Evolutionary conservation across 2,888 invertebrate genomes (phyloP).

Genomic region (Cataglyphis altisquamis): DNA sequence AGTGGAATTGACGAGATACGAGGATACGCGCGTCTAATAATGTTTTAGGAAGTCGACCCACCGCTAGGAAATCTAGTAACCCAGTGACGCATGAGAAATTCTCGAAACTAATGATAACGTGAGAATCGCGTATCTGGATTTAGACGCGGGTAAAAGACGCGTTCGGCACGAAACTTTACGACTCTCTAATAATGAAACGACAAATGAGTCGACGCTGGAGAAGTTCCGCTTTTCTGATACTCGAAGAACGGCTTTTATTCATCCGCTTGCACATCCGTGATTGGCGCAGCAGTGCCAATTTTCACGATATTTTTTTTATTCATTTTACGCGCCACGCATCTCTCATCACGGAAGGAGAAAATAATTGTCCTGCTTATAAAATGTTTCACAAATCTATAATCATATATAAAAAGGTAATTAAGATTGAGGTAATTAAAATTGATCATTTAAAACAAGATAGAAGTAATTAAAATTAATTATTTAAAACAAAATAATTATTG

Average conservation of each 20-base stretch:
- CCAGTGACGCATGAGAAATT: constrained; percentile 75
- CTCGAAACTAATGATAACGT: constrained; percentile 71
- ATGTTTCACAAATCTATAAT: background rate
- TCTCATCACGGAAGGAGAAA: background rate
- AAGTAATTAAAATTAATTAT: background rate
- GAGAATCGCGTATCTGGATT: constrained; percentile 72
- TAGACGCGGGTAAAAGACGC: constrained; percentile 62
- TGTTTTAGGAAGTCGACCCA: constrained; percentile 58
- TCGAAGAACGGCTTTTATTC: constrained; percentile 64
- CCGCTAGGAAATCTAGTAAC: constrained; percentile 72
- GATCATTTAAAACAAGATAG: background rate
- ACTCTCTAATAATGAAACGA: constrained; percentile 71
- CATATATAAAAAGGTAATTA: background rate
- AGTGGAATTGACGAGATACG: constrained; percentile 9
- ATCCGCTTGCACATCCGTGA: constrained; percentile 62
- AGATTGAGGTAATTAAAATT: background rate
- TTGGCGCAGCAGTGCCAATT: constrained; percentile 47
- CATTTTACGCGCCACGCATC: background rate
- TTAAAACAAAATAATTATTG: background rate
- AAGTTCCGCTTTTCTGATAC: constrained; percentile 70
- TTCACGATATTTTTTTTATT: constrained; percentile 50
- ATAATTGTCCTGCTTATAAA: background rate
- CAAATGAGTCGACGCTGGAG: constrained; percentile 58
- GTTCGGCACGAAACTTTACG: constrained; percentile 64
- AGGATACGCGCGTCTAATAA: constrained; percentile 63